Evolutionary conservation across 2,113 vertebrate genomes (phyloP), one percentile per base, ranked within the genome.

Genomic region (Hepsetus odoe): DNA sequence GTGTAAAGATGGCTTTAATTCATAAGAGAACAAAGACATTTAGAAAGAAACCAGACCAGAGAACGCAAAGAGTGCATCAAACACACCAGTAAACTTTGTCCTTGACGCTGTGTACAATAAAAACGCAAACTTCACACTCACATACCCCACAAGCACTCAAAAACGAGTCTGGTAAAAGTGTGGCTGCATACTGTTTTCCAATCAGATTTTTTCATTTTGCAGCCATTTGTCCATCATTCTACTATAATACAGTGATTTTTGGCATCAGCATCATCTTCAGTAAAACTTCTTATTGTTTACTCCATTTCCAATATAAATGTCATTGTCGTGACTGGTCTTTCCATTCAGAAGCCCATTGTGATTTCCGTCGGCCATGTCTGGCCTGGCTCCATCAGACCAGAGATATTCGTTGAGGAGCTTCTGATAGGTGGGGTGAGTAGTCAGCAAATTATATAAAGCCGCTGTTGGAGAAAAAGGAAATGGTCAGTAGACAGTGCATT

Each of bases 401-500:
- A 93, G 79, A 84, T 86, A 88, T 38, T 89, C 86, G 3, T 65
- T 82, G 0, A 73, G 24, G 14, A 91, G 55, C 58, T 77, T 89
- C 80, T 80, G 80, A 76, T 92, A 94, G 24, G 84, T 88, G 0
- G 87, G 86, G 64, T 94, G 90, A 62, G 56, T 86, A 0, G 73
- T 90, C 81, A 94, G 66, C 32, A 81, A 59, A 40, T 77, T 44
- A 40, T 38, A 22, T 24, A 80, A 53, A 86, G 75, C 59, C 91
- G 83, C 46, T 83, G 42, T 26, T 80, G 87, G 89, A 77, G 40
- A 77, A 42, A 13, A 68, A 1, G 18, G 4, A 58, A 18, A 16
- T 14, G 14, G 42, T 18, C 49, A 32, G 44, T 59, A 44, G 35
- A 18, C 2, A 1, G 18, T 38, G 24, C 1, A n/a, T 44, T 24